phyloP scores from a whole-genome alignment of 2,888 invertebrate species.

The Ectemnius cavifrons region DNA sequence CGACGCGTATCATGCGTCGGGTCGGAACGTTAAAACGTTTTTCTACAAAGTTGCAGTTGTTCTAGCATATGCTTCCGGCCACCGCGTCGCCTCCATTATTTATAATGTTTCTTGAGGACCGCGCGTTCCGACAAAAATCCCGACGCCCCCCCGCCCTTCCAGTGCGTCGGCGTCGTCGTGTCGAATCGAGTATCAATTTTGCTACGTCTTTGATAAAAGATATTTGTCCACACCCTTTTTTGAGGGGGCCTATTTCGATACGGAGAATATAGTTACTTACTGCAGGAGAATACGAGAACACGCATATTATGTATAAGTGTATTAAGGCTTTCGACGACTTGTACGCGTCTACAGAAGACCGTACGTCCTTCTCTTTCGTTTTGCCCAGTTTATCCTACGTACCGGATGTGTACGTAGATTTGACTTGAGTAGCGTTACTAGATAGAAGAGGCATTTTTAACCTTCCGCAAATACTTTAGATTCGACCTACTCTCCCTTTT shows the following conservation, averaged over 20 bases:
- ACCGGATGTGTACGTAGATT: constrained; percentile 35
- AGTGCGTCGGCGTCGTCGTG: constrained; percentile 24
- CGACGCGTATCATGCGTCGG: constrained; percentile 11
- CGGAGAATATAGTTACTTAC: constrained; percentile 63
- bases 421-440: constrained; percentile 49
- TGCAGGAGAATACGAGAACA: constrained; percentile 49
- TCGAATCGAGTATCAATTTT: constrained; percentile 28
- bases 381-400: constrained; percentile 15
- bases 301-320: constrained; percentile 31
- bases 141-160: constrained; percentile 12
- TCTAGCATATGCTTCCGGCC: constrained; percentile 14
- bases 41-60: constrained; percentile 19
- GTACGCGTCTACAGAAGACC: constrained; percentile 37
- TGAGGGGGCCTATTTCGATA: constrained; percentile 39
- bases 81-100: constrained; percentile 27
- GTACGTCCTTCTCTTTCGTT: constrained; percentile 20
- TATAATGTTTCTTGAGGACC: constrained; percentile 19
- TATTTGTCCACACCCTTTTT: constrained; percentile 33
- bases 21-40: constrained; percentile 25
- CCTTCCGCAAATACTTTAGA: constrained; percentile 46
- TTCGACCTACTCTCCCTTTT: constrained; percentile 12
- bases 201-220: constrained; percentile 42
- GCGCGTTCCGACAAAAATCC: constrained; percentile 2
- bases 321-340: constrained; percentile 45
- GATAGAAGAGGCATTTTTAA: constrained; percentile 50